Evolutionary conservation across 2,797 vertebrate genomes (phyloP), one percentile per base, ranked within the genome.

Genomic region (Vespertilio murinus): DNA sequence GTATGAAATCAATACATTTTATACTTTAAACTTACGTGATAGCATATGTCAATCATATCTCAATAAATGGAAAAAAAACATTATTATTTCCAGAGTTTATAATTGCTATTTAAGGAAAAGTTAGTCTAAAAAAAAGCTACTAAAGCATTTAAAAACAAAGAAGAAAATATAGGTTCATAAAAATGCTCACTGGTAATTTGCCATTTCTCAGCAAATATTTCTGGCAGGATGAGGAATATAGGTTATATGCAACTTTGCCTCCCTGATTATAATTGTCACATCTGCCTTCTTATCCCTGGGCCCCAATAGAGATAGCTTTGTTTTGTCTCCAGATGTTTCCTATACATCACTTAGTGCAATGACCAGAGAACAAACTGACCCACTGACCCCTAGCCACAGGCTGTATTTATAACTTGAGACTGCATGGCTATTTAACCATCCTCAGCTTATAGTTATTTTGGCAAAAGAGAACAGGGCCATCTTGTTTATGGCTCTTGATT

Each of bases 251-350:
- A 45, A 14, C 42, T n/a, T 70, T 54, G 75, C 30, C 56, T 83
- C 85, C 42, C 5, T 25, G 77, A 49, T 54, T 4, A 0, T 18
- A 74, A 30, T 25, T 45, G 54, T 83, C 20, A 56, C 22, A 70
- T 75, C 67, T 71, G 77, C 16, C 6, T 22, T 42, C 25, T 28
- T 70, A 42, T 54, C 47, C 45, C 45, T 17, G 77, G 54, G 67
- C 75, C 52, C 38, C 6, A 0, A 8, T 22, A 56, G 12, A 73
- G 5, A 52, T 13, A 16, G 77, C 74, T 88, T 81, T 64, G 47
- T 49, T 69, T 80, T 67, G 10, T 23, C 35, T 85, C 90, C 79
- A 91, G 79, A 70, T 83, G 45, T 91, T 88, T 96, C 69, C 89
- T 49, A 30, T 45, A 40, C 3, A 40, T 45, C 35, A 16, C 22